These are phyloP conservation scores for Listrodromus nycthemerus DNA, from an alignment of 2,888 invertebrate species.

Conservation along the genomic window DNA sequence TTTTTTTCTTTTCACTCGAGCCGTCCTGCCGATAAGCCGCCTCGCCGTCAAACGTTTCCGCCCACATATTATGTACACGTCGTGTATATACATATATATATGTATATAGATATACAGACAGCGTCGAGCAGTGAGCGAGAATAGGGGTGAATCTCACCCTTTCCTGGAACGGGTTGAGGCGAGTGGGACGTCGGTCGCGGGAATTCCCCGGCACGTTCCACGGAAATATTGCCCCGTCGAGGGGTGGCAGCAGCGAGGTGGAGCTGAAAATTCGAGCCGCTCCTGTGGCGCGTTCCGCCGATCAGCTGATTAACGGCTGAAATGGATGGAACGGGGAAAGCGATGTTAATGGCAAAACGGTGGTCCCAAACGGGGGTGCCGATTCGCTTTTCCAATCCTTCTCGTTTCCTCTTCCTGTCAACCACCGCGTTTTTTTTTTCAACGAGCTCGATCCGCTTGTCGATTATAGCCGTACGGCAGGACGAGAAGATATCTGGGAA, in stretches of 20 bases:
- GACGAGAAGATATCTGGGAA: constrained; percentile 27
- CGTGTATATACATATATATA: constrained; percentile 11
- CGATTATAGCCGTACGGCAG: constrained; percentile 42
- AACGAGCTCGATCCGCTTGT: constrained; percentile 20
- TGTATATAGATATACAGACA: constrained; percentile 41
- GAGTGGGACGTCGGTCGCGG: constrained; percentile 8
- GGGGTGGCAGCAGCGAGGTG: neutral
- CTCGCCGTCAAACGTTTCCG: constrained; percentile 45
- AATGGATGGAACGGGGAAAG: neutral
- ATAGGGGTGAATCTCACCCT: constrained; percentile 29
- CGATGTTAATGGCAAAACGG: constrained; percentile 36
- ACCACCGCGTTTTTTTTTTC: neutral
- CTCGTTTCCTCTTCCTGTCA: constrained; percentile 18
- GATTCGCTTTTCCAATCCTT: constrained; percentile 43
- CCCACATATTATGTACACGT: constrained; percentile 52
- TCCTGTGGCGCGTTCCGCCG: neutral
- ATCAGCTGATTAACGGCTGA: neutral
- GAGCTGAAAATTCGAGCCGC: neutral
- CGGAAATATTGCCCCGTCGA: constrained; percentile 40
- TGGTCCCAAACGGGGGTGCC: constrained; percentile 14
- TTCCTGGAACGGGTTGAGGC: constrained; percentile 1
- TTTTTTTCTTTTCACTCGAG: constrained; percentile 16
- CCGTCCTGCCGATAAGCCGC: constrained; percentile 58
- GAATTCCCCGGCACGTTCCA: constrained; percentile 18
- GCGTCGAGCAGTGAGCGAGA: constrained; percentile 49